Conservation (phyloP, 2,797 vertebrate species). For the Zalophus californianus region DNA sequence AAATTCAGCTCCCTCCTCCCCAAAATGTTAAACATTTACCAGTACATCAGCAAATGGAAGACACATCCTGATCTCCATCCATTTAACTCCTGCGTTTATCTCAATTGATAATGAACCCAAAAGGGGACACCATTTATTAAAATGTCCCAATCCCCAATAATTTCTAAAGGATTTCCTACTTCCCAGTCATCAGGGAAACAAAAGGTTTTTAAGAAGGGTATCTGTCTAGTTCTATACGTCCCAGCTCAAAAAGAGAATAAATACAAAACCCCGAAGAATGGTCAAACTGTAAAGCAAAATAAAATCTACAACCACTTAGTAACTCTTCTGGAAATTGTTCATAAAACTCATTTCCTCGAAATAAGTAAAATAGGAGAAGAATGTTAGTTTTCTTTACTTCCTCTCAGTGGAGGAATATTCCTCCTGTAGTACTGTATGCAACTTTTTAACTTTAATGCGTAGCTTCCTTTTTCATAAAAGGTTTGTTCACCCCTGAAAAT, state of each 20-base stretch:
- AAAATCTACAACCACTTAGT: background rate
- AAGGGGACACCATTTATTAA: rapidly evolving
- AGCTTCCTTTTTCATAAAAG: conserved; percentile 28
- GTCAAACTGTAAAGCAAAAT: background rate
- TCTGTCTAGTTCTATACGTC: background rate
- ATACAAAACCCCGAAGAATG: background rate
- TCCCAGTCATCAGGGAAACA: background rate
- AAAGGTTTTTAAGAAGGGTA: background rate
- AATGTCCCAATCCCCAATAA: background rate
- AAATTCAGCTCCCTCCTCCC: background rate
- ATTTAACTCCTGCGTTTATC: background rate
- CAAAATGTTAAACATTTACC: background rate
- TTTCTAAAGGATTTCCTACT: background rate
- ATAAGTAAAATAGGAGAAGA: background rate
- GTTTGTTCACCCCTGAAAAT: background rate
- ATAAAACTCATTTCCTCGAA: background rate
- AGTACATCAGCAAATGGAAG: background rate
- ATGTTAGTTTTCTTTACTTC: background rate
- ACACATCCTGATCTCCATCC: background rate
- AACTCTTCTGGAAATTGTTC: conserved; percentile 6
- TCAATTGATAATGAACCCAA: background rate
- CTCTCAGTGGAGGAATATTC: background rate
- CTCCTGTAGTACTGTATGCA: background rate
- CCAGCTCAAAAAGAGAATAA: background rate
- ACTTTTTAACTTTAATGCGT: background rate